Evolutionary conservation across 2,888 invertebrate genomes (phyloP).

Genomic region (Drosophila recens): DNA sequence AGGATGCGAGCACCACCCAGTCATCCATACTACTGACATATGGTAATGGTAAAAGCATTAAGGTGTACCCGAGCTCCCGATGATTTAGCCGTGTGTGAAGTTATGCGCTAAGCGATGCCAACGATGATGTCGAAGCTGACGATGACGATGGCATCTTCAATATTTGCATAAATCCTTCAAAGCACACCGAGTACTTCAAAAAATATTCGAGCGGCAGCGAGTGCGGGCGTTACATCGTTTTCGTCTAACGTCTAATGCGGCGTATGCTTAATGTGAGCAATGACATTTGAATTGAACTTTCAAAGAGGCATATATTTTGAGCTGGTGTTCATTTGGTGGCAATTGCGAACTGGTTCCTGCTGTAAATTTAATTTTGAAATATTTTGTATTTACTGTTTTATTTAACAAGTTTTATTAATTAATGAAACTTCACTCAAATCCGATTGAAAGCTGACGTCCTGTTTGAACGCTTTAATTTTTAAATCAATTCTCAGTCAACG

Average conservation of each 20-base stretch:
- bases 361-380: neutral
- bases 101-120: slow-evolving; percentile 72
- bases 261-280: slow-evolving; percentile 55
- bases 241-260: slow-evolving; percentile 64
- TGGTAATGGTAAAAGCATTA: slow-evolving; percentile 80
- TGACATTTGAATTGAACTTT: slow-evolving; percentile 33
- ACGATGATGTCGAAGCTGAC: slow-evolving; percentile 29
- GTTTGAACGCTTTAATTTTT: neutral
- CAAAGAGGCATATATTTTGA: slow-evolving; percentile 6
- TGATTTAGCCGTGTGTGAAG: slow-evolving; percentile 64
- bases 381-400: neutral
- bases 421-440: neutral
- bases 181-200: slow-evolving; percentile 55
- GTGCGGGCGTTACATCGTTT: slow-evolving; percentile 39
- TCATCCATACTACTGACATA: slow-evolving; percentile 42
- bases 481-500: slow-evolving; percentile 11
- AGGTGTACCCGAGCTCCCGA: slow-evolving; percentile 59
- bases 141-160: slow-evolving; percentile 67
- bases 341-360: slow-evolving; percentile 4
- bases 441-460: neutral
- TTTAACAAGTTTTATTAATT: neutral
- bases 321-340: slow-evolving; percentile 14
- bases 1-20: slow-evolving; percentile 5
- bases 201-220: slow-evolving; percentile 59
- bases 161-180: slow-evolving; percentile 80